Percentiles rank a stretch among this genome's conserved stretches.
Evolutionary conservation across 1,140 invertebrate species (phyloP).

Genomic region (Pseudachorutes palmiensis): DNA sequence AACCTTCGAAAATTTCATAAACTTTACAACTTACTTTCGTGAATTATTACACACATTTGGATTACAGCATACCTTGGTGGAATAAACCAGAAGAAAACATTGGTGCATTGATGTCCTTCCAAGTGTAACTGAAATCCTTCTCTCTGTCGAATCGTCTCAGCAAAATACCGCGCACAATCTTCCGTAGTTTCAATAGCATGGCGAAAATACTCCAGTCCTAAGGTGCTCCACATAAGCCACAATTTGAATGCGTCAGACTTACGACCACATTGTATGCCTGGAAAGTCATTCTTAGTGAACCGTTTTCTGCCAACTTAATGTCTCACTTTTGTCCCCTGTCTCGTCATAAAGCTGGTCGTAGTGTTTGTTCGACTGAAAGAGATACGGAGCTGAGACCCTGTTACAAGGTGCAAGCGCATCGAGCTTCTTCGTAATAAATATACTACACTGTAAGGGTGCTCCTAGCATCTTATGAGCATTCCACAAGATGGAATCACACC

Average conservation of each 20-base stretch:
- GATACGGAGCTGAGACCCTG: conserved; percentile 67
- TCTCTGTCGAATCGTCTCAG: conserved; percentile 44
- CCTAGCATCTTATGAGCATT: conserved; percentile 91
- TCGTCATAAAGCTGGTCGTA: conserved; percentile 77
- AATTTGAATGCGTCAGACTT: conserved; percentile 88
- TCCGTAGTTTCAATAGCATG: conserved; percentile 57
- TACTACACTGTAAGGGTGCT: conserved; percentile 75
- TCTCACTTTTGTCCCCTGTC: conserved; percentile 76
- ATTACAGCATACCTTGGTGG: no score
- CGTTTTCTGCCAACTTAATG: no score
- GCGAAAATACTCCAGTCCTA: conserved; percentile 54
- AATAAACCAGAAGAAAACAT: conserved; percentile 82
- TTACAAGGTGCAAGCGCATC: conserved; percentile 63
- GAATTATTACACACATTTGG: no score
- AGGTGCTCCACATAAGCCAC: conserved; percentile 84
- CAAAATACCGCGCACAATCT: conserved; percentile 46
- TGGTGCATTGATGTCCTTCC: conserved; percentile 60
- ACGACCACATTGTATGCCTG: conserved; percentile 73
- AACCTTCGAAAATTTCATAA: no score
- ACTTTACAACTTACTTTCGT: no score
- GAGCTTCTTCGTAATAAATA: conserved; percentile 60
- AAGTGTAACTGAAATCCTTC: conserved; percentile 56
- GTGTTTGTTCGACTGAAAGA: conserved; percentile 88
- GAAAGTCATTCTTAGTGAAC: no score
- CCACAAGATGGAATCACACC: conserved; percentile 77